phyloP scores from a whole-genome alignment of 2,797 vertebrate genomes.

The Lutjanus campechanus region DNA sequence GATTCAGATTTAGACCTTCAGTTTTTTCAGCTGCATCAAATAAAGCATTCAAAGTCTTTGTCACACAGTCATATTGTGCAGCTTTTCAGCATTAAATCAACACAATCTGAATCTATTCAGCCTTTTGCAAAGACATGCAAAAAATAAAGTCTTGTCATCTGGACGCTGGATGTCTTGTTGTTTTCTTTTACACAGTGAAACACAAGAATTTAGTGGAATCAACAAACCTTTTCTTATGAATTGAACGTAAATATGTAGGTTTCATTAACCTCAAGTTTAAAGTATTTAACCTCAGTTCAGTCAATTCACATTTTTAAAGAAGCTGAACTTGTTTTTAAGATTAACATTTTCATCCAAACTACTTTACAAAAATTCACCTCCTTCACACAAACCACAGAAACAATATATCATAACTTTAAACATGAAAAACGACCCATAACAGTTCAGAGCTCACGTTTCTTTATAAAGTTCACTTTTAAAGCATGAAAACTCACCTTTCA shows the following conservation, averaged over 20 bases:
- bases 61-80: too few species aligned
- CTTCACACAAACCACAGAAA: neutral
- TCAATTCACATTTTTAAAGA: too few species aligned
- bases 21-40: neutral
- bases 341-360: neutral
- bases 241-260: too few species aligned
- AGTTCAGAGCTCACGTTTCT: neutral
- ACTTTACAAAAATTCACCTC: neutral
- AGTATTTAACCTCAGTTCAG: too few species aligned
- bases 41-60: neutral
- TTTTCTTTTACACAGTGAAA: neutral
- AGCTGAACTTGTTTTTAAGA: neutral
- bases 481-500: conserved; percentile 3
- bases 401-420: neutral
- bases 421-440: neutral
- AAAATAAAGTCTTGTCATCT: neutral
- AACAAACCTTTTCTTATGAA: too few species aligned
- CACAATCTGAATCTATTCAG: neutral
- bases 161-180: neutral
- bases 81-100: neutral
- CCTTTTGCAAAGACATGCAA: neutral
- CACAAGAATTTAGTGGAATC: too few species aligned
- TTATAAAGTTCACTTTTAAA: neutral
- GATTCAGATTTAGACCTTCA: neutral
- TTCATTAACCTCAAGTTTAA: too few species aligned